Base-by-base conservation (phyloP, 23 tunicate species). In the Trididemnum miniatum region DNA sequence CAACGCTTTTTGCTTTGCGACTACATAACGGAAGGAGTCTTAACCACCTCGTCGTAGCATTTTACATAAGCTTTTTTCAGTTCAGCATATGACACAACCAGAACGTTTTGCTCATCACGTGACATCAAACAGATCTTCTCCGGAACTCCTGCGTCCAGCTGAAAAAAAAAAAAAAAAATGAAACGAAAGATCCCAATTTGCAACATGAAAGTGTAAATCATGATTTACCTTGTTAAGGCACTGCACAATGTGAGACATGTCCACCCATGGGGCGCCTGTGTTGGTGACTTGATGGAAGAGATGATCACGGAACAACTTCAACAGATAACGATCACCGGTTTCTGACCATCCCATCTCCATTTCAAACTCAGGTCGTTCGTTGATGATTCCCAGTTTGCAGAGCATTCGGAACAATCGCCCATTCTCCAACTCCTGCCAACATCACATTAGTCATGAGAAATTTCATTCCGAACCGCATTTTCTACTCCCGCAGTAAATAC, bases 81-180 rank as follows among this genome's bases (percentile, higher is more conserved):
- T 34, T 96, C 99, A 31, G 84, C 84, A 75, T 96, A 96, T 0
- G 97, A 87, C 1, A 91, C 99, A 5, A 96, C 94, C 34, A 96
- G 86, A 25, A 96, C 94, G 78, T 91, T 96, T 77, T 87, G 97
- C 62, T 91, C 90, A 71, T 96, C 99, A 15, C 94, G 67, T 18
- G 99, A 96, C 97, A 91, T 89, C 79, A 96, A 76, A 31, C 92
- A 87, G 29, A 96, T 24, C 51, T 87, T 91, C 66, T 96, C 99
- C 0, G 92, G 90, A 22, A 85, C 85, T 35, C 99, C 99, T 2
- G 94, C 93, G 59, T 96, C 99, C 52, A 96, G 80, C 99, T 93
- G 83, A 20, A 37, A 28, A 49, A 73, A 44, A 44, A 44, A 44
- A 44, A 44, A 44, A 44, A 44, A 44, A 44, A 7, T 44, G 9